phyloP scores from a whole-genome alignment of 2,797 vertebrate genomes.

The Spinus pinus region DNA sequence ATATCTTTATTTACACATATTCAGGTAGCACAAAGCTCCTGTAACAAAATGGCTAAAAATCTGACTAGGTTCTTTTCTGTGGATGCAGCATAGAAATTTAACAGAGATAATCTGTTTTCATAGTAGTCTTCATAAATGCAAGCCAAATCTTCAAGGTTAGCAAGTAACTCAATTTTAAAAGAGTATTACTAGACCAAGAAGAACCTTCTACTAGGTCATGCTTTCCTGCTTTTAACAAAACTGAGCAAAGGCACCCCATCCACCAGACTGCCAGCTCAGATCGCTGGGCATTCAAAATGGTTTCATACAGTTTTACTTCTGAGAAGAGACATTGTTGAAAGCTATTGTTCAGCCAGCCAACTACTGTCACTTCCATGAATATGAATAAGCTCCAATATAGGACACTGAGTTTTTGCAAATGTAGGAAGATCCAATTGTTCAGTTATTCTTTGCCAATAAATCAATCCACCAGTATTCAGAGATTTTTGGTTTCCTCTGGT shows the following conservation, averaged over 20 bases:
- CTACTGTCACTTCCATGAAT: slow-evolving; percentile 40
- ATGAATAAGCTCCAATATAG: slow-evolving; percentile 53
- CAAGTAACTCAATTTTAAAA: neutral
- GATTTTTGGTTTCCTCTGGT: neutral
- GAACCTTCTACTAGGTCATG: neutral
- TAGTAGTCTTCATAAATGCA: neutral
- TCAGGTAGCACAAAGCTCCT: neutral
- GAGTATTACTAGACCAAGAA: neutral
- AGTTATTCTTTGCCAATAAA: slow-evolving; percentile 30
- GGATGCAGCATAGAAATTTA: neutral
- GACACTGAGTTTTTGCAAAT: slow-evolving; percentile 40
- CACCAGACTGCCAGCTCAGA: neutral
- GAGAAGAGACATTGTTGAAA: slow-evolving; percentile 7
- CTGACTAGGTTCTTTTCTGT: neutral
- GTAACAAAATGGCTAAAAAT: neutral
- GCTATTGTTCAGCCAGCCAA: slow-evolving; percentile 44
- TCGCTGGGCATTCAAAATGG: neutral
- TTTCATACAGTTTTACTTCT: slow-evolving; percentile 42
- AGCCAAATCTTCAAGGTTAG: neutral
- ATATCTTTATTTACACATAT: neutral
- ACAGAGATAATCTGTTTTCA: neutral
- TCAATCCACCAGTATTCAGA: neutral
- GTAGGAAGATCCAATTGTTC: neutral
- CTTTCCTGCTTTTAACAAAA: neutral
- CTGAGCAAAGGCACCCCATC: neutral